phyloP scores from a whole-genome alignment of 2,797 vertebrate species.

The Myotis myotis region DNA sequence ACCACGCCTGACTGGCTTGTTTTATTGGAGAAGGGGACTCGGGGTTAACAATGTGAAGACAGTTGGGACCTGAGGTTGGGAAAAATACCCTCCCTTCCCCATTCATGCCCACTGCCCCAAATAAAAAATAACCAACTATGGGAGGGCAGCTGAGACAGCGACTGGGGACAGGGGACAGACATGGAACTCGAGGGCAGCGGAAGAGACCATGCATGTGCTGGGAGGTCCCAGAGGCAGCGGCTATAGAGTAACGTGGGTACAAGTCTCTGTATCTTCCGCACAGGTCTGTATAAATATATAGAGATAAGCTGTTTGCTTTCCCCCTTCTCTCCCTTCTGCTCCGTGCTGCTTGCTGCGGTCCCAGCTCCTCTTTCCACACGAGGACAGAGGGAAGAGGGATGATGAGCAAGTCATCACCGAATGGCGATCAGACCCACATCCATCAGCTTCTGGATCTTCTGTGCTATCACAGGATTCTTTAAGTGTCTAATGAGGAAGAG shows the following conservation, averaged over 20 bases:
- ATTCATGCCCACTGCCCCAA: constrained; percentile 65
- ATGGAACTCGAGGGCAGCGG: constrained; percentile 32
- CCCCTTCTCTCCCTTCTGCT: constrained; percentile 40
- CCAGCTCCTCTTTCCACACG: constrained; percentile 76
- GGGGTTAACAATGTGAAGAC: constrained; percentile 66
- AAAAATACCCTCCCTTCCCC: constrained; percentile 56
- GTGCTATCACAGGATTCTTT: constrained; percentile 95
- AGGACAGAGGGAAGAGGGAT: constrained; percentile 59
- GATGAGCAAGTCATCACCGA: constrained; percentile 87
- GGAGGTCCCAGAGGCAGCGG: constrained; percentile 60
- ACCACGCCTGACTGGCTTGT: constrained; percentile 72
- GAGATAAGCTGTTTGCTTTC: background rate
- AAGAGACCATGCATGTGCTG: constrained; percentile 75
- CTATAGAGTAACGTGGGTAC: background rate
- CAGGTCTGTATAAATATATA: constrained; percentile 69
- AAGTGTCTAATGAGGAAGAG: constrained; percentile 87
- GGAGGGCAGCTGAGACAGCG: constrained; percentile 68
- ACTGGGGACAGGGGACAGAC: background rate
- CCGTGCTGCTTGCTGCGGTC: constrained; percentile 29
- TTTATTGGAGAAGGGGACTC: constrained; percentile 73
- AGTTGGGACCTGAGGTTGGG: constrained; percentile 59
- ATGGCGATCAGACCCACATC: constrained; percentile 96
- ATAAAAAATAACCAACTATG: constrained; percentile 84
- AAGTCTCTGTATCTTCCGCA: constrained; percentile 60
- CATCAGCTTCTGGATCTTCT: constrained; percentile 98